These are phyloP conservation scores for Hippolais icterina DNA, from an alignment of 2,113 vertebrate genomes.

Conservation along the genomic window DNA sequence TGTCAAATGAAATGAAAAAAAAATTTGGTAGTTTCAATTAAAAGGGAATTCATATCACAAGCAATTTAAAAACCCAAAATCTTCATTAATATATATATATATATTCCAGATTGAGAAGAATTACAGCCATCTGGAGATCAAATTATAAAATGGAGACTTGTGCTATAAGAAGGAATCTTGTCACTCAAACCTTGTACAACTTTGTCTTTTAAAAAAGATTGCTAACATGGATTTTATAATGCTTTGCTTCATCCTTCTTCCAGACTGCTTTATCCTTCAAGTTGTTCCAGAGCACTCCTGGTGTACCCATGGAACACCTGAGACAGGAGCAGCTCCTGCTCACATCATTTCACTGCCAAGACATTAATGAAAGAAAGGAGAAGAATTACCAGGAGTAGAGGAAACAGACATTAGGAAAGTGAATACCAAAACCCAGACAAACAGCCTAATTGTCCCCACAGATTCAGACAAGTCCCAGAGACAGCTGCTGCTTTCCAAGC, in stretches of 20 bases:
- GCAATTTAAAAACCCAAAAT: not conserved
- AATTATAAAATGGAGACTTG: conserved; percentile 20
- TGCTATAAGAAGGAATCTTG: conserved; percentile 27
- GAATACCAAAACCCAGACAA: not conserved
- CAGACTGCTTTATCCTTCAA: not conserved
- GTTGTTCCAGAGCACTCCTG: not conserved
- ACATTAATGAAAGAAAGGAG: not conserved
- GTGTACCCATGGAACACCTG: not conserved
- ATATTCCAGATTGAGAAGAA: conserved; percentile 45
- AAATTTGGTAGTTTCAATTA: not conserved
- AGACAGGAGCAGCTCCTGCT: not conserved
- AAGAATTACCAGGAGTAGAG: not conserved
- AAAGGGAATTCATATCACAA: conserved; percentile 5
- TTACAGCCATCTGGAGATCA: conserved; percentile 50
- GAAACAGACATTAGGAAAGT: not conserved
- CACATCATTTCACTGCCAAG: not conserved
- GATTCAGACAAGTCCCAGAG: not conserved
- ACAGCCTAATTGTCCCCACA: not conserved
- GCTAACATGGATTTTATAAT: not conserved
- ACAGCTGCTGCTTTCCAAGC: not conserved
- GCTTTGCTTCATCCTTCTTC: not conserved
- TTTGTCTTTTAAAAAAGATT: not conserved
- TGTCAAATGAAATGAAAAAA: not conserved
- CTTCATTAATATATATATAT: conserved; percentile 36
- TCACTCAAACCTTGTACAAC: conserved; percentile 12